Percentiles rank a stretch among this genome's conserved stretches.
phyloP scores from a whole-genome alignment of 2,113 vertebrate genomes.

The Vimba vimba region DNA sequence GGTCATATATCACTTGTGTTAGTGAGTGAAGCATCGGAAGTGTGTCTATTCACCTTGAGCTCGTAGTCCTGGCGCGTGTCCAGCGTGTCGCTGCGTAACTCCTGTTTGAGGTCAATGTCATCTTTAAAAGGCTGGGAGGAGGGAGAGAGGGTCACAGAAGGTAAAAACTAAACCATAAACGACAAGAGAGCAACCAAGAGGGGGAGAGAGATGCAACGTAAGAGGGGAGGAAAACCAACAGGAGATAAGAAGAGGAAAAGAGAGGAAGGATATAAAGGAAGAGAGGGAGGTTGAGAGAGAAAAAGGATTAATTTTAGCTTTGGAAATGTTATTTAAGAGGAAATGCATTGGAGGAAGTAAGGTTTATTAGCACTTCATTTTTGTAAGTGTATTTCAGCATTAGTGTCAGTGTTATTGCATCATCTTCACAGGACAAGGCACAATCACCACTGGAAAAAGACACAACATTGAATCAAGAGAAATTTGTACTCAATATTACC shows the following conservation, averaged over 20 bases:
- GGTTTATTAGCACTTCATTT: not conserved
- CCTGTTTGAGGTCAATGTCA: slow-evolving; percentile 93
- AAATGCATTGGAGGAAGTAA: slow-evolving; percentile 22
- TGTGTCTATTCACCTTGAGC: slow-evolving; percentile 83
- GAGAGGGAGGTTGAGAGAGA: slow-evolving; percentile 48
- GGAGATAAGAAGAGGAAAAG: slow-evolving; percentile 64
- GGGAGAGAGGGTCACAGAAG: slow-evolving; percentile 81
- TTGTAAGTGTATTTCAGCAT: not conserved
- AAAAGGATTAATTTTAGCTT: slow-evolving; percentile 52
- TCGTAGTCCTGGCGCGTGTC: slow-evolving; percentile 97
- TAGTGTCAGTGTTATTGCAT: not conserved
- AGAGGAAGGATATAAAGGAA: slow-evolving; percentile 65
- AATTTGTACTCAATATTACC: not conserved
- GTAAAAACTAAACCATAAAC: slow-evolving; percentile 83
- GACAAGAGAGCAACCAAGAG: slow-evolving; percentile 62
- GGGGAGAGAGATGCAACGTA: slow-evolving; percentile 51
- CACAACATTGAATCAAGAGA: not conserved
- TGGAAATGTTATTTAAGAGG: not conserved
- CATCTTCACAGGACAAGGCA: not conserved
- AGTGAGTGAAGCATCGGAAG: slow-evolving; percentile 20
- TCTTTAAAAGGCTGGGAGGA: slow-evolving; percentile 94
- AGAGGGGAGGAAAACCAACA: slow-evolving; percentile 59
- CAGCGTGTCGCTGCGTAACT: slow-evolving; percentile 92
- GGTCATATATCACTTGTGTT: slow-evolving; percentile 4
- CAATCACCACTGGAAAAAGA: not conserved